phyloP scores from a whole-genome alignment of 2,888 invertebrate genomes.

The Eupithecia pulchellata region DNA sequence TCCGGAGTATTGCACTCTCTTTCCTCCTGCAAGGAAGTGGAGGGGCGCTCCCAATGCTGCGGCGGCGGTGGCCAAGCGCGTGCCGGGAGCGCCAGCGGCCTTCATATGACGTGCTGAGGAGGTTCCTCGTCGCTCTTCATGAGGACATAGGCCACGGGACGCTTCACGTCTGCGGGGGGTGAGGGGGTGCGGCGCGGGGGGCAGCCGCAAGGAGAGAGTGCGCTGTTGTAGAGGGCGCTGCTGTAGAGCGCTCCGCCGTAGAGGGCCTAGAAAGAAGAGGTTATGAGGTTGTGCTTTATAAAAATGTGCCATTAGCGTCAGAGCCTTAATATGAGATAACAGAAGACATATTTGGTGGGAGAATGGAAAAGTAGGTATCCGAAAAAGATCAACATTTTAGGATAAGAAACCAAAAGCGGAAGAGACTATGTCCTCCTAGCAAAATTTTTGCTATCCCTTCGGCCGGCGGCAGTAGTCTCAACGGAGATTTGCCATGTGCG shows the following conservation, averaged over 20 bases:
- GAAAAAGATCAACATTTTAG: too few relatives aligned
- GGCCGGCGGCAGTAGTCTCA: too few relatives aligned
- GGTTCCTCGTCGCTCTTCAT: slow-evolving; percentile 87
- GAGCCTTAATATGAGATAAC: background rate
- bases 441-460: too few relatives aligned
- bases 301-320: background rate
- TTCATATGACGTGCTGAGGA: slow-evolving; percentile 91
- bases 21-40: slow-evolving; percentile 70
- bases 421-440: too few relatives aligned
- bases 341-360: background rate
- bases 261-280: slow-evolving; percentile 62
- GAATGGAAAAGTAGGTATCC: too few relatives aligned
- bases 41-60: slow-evolving; percentile 82
- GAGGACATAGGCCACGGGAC: slow-evolving; percentile 87
- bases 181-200: slow-evolving; percentile 76
- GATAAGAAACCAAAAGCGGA: too few relatives aligned
- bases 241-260: slow-evolving; percentile 81
- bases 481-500: too few relatives aligned
- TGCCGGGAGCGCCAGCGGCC: slow-evolving; percentile 93
- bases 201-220: slow-evolving; percentile 78
- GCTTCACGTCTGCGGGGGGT: slow-evolving; percentile 78
- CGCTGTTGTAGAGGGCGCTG: slow-evolving; percentile 77
- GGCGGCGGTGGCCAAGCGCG: slow-evolving; percentile 80
- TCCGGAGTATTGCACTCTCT: slow-evolving; percentile 76
- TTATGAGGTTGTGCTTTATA: background rate